A percentile compares a stretch with the other conserved stretches of the same genome.
phyloP scores from a whole-genome alignment of 2,797 vertebrate genomes.

The Myiotriccus ornatus region DNA sequence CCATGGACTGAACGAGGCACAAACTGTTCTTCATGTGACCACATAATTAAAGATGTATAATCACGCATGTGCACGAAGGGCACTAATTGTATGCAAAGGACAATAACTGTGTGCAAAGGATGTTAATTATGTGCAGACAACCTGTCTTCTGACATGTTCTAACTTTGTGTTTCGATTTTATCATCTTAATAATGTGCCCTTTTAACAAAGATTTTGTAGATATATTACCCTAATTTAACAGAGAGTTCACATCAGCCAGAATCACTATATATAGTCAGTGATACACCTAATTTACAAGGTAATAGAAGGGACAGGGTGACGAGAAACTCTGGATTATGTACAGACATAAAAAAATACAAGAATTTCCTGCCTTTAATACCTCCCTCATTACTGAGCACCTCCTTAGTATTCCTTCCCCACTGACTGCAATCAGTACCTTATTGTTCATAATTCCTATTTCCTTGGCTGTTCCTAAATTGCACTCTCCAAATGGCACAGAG shows the following conservation, averaged over 20 bases:
- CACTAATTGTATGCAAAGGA: background rate
- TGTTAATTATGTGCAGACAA: background rate
- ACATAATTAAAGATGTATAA: background rate
- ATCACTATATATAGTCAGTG: background rate
- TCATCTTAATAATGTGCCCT: background rate
- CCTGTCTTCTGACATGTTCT: background rate
- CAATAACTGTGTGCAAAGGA: background rate
- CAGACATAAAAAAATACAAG: slow-evolving; percentile 29
- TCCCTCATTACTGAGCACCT: slow-evolving; percentile 46
- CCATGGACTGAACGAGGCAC: background rate
- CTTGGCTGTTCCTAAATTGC: slow-evolving; percentile 58
- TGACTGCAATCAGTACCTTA: slow-evolving; percentile 66
- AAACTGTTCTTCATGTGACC: background rate
- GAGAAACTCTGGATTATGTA: slow-evolving; percentile 43
- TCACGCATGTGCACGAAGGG: background rate
- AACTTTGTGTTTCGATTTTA: background rate
- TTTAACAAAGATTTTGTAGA: background rate
- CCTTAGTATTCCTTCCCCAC: slow-evolving; percentile 55
- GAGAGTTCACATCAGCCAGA: background rate
- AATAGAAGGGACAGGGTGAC: background rate
- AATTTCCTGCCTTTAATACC: slow-evolving; percentile 60
- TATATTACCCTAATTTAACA: background rate
- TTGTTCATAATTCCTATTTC: slow-evolving; percentile 65
- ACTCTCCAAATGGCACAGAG: slow-evolving; percentile 54
- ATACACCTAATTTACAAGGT: slow-evolving; percentile 27